Evolutionary conservation across 2,113 vertebrate species (phyloP).

Genomic region (Chrysemys picta): DNA sequence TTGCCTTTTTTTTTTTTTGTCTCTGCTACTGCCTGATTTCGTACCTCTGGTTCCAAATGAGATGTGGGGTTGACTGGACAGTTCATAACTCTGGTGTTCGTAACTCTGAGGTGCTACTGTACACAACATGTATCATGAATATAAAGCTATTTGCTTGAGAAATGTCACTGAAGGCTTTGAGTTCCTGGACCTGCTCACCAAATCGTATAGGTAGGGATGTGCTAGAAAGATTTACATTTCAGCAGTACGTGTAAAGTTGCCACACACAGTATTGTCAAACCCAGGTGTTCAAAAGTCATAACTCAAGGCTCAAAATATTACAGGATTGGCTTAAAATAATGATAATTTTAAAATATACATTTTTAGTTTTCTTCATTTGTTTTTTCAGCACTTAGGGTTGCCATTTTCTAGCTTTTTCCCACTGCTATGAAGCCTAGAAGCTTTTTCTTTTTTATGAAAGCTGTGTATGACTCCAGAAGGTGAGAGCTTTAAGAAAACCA

Average conservation of each 20-base stretch:
- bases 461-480: neutral
- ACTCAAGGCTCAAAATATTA: no score
- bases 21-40: neutral
- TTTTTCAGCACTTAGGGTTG: neutral
- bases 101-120: neutral
- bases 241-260: neutral
- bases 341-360: no score
- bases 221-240: neutral
- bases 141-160: neutral
- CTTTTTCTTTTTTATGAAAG: neutral
- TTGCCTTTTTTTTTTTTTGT: neutral
- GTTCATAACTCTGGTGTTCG: no score
- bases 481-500: neutral
- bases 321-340: no score
- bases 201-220: no score
- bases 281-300: no score
- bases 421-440: neutral
- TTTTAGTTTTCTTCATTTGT: no score
- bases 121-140: neutral
- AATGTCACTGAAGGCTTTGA: neutral
- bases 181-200: no score
- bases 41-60: no score
- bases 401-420: neutral
- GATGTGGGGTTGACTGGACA: no score
- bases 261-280: no score